Base-by-base conservation (phyloP, 2,888 invertebrate species). In the Plebejus argus region DNA sequence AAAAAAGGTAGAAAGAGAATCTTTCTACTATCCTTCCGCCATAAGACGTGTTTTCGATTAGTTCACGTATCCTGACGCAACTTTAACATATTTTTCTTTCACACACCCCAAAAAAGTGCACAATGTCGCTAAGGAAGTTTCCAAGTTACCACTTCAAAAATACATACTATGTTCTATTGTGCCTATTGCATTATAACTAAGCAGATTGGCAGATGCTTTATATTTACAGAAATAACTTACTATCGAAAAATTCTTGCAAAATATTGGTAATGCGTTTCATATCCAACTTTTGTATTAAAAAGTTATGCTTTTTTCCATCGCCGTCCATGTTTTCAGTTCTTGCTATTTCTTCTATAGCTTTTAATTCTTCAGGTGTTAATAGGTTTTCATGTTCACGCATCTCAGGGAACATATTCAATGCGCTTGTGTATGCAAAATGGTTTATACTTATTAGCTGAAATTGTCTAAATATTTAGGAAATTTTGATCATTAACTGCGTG, bases 391-490 rank as follows among this genome's bases (percentile, higher is more conserved):
- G 93, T 78, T 94, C 93, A 80, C 88, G 89, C 91, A 94, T 93
- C 72, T 91, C 90, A 3, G 94, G 94, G 80, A 93, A 94, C 3
- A 94, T 84, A 81, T 94, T 94, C 12, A 94, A 83, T 6, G 94
- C 92, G 20, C 92, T 92, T 7, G 90, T 91, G 79, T 91, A 93
- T 0, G 93, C 90, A n/a, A 86, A 86, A 81, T 93, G 89, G 76
- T 87, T 88, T 56, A 94, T 88, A 78, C 90, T 90, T 79, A 93
- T 92, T 0, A 94, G 84, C 93, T 93, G 81, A 33, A 88, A 72
- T 72, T 12, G 35, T 20, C 20, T 3, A 71, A 71, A 3, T 35
- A 66, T 66, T 33, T 0, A 33, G 28, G 15, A 28, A 18, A 23
- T 61, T 1, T 12, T 12, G 23, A 0, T 18, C 61, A 61, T 8